Base-by-base conservation (phyloP, 1,140 invertebrate species). In the Drosophila pallidifrons region DNA sequence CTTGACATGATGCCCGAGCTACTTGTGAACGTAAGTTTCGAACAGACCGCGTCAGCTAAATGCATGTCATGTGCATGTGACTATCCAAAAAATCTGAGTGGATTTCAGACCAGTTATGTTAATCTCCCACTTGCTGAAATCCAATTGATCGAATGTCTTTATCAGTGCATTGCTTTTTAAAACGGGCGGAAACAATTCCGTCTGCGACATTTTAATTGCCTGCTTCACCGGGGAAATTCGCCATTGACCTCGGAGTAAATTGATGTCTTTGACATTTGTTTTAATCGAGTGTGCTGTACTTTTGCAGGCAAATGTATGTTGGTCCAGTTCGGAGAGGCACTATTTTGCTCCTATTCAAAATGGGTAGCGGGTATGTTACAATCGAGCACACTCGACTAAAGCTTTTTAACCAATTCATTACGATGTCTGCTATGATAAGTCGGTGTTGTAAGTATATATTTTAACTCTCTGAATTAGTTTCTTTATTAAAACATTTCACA, bases 11-110 rank as follows among this genome's bases (percentile, higher is more conserved):
- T 10, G 96, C 94, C 71, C 98, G 94, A 0, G 97, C 95, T 0
- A 99, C 98, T 92, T 98, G 97, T 0, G 98, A 99, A 4, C 98
- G 94, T 20, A 99, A 93, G 93, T 98, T 99, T 52, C 95, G 95
- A 15, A 98, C 95, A 76, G 99, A 97, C 55, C 94, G 94, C 0
- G 96, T 94, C 1, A 98, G 89, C 30, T 95, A 93, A 30, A 97
- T 93, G 35, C 95, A 95, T 16, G 97, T 94, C 52, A 94, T 93
- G 91, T 93, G 94, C 93, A 94, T 60, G 94, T 94, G 93, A 94
- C 95, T 71, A 94, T 93, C 78, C 94, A 95, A 13, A 89, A 82
- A 57, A 93, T 97, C 96, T 0, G 95, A 94, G 82, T 97, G 94
- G 1, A 95, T 94, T 16, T 94, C 41, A 99, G 93, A 0, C 96